Conservation (phyloP, 1,140 invertebrate species). For the Eumeta japonica region DNA sequence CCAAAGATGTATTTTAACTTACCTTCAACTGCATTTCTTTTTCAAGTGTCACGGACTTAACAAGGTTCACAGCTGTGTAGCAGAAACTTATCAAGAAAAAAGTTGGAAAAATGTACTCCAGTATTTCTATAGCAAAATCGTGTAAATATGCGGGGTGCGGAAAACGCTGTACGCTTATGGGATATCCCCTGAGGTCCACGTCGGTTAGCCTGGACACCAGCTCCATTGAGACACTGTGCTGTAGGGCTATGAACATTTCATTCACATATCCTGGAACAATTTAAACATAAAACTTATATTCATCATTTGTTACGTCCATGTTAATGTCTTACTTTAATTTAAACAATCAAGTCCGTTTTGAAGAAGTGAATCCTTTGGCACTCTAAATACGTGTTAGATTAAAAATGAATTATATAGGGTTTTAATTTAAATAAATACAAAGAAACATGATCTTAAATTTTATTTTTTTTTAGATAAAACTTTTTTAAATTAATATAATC, state of each 20-base stretch:
- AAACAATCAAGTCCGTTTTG: no score
- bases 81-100: constrained; percentile 77
- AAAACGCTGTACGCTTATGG: constrained; percentile 62
- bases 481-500: no score
- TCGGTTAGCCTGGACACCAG: constrained; percentile 56
- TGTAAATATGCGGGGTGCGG: constrained; percentile 73
- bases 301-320: no score
- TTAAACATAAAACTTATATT: no score
- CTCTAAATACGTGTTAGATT: no score
- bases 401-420: no score
- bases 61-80: constrained; percentile 76
- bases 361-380: no score
- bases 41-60: constrained; percentile 68
- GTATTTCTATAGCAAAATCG: constrained; percentile 66
- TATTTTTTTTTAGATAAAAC: no score
- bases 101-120: constrained; percentile 69
- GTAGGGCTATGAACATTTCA: constrained; percentile 70
- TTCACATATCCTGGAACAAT: constrained; percentile 68
- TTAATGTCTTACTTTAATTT: no score
- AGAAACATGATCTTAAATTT: no score
- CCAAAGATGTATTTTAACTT: constrained; percentile 6
- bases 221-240: no score
- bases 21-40: constrained; percentile 69
- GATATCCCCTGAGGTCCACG: constrained; percentile 22
- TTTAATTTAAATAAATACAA: no score